Percentiles rank a stretch among this genome's conserved stretches.
Evolutionary conservation across 2,888 invertebrate genomes (phyloP).

Genomic region (Nesidiocoris tenuis): DNA sequence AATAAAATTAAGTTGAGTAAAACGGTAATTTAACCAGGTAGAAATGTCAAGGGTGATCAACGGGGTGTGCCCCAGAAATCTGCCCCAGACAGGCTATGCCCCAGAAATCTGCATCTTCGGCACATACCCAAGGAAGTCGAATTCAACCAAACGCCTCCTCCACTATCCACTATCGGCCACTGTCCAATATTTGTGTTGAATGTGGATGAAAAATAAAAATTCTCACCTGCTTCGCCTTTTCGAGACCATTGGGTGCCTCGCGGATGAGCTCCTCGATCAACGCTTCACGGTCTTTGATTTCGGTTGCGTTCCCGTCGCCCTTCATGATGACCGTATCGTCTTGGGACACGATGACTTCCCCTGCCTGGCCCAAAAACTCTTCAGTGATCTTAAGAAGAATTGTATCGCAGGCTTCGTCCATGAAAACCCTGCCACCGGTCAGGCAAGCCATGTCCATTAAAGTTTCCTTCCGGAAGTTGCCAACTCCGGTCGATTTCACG

Average conservation of each 20-base stretch:
- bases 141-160: no score
- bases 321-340: constrained; percentile 58
- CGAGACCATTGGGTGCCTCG: constrained; percentile 57
- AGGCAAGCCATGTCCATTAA: constrained; percentile 58
- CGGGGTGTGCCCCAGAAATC: no score
- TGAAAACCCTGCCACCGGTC: constrained; percentile 52
- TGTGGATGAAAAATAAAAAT: not conserved
- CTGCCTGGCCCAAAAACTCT: constrained; percentile 56
- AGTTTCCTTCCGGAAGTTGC: constrained; percentile 57
- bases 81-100: no score
- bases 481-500: constrained; percentile 59
- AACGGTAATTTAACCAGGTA: no score
- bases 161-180: no score
- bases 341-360: constrained; percentile 57
- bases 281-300: constrained; percentile 56
- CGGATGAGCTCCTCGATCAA: constrained; percentile 57
- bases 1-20: no score
- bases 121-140: no score
- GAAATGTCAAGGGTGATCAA: no score
- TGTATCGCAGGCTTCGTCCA: constrained; percentile 44
- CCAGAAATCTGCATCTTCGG: no score
- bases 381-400: constrained; percentile 57
- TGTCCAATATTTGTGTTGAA: no score
- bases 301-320: constrained; percentile 52
- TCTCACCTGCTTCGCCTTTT: constrained; percentile 55